A percentile compares a stretch with the other conserved stretches of the same genome.
phyloP scores from a whole-genome alignment of 2,888 invertebrate species.

The Temnothorax unifasciatus region DNA sequence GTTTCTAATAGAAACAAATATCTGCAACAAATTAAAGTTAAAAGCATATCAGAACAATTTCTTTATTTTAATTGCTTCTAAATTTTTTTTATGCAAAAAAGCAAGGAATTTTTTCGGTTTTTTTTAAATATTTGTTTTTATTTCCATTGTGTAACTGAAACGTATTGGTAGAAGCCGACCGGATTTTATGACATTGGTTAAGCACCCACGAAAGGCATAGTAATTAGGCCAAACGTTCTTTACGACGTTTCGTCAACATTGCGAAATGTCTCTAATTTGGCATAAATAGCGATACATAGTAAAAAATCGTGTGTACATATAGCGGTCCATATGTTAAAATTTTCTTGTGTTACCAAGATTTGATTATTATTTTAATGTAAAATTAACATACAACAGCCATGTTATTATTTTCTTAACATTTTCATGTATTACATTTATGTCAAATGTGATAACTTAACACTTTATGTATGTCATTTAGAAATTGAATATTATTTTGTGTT shows the following conservation, averaged over 20 bases:
- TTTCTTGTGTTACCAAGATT: too few species aligned
- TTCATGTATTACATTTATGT: too few species aligned
- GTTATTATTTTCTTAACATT: too few species aligned
- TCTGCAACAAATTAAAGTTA: background rate
- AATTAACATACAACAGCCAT: too few species aligned
- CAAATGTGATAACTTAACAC: too few species aligned
- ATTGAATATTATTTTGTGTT: too few species aligned
- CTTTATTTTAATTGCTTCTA: background rate
- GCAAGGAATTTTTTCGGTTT: background rate
- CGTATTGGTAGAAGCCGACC: background rate
- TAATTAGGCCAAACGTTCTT: background rate
- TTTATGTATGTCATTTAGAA: too few species aligned
- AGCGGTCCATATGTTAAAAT: too few species aligned
- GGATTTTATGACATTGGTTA: constrained; percentile 9
- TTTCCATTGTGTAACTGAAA: background rate
- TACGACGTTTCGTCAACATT: background rate
- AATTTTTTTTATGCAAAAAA: background rate
- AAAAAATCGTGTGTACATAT: too few species aligned
- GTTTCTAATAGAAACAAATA: background rate
- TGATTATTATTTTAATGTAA: too few species aligned
- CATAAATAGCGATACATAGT: background rate
- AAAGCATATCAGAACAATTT: background rate
- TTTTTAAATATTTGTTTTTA: background rate
- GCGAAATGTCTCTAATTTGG: background rate
- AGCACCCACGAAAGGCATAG: background rate